Evolutionary conservation across 2,797 vertebrate genomes (phyloP).

Genomic region (Galagoides demidoff): DNA sequence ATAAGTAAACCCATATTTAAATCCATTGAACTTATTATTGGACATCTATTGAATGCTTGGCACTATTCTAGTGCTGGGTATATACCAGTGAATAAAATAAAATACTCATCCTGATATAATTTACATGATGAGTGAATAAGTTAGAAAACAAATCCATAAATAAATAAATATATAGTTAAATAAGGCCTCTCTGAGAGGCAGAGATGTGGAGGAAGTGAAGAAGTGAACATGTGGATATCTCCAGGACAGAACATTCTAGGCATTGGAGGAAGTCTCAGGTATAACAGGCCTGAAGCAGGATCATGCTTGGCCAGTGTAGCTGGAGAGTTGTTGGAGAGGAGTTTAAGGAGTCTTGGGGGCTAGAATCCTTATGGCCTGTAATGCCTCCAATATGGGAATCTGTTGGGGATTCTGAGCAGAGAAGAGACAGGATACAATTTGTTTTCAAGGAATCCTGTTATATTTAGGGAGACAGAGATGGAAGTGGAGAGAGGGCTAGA

Average conservation of each 20-base stretch:
- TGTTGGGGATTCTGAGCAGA: conserved; percentile 8
- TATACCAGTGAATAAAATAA: conserved; percentile 10
- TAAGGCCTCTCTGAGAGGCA: background rate
- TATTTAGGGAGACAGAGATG: background rate
- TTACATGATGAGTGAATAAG: background rate
- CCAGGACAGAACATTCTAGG: background rate
- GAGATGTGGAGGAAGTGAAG: background rate
- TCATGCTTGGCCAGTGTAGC: background rate
- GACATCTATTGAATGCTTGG: background rate
- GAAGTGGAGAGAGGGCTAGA: background rate
- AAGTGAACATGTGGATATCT: background rate
- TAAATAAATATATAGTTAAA: background rate
- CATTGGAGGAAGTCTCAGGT: background rate
- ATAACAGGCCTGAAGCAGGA: background rate
- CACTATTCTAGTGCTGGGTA: background rate
- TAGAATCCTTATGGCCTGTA: background rate
- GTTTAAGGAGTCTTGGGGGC: background rate
- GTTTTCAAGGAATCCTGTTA: conserved; percentile 26
- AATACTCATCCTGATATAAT: background rate
- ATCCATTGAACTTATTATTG: background rate
- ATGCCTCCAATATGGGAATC: background rate
- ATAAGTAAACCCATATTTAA: background rate
- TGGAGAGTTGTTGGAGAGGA: background rate
- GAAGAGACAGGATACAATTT: background rate
- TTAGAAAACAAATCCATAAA: background rate